Percentiles rank a stretch among this genome's conserved stretches.
These are phyloP conservation scores for Drosophila dives DNA, from an alignment of 2,888 invertebrate genomes.

Conservation along the genomic window DNA sequence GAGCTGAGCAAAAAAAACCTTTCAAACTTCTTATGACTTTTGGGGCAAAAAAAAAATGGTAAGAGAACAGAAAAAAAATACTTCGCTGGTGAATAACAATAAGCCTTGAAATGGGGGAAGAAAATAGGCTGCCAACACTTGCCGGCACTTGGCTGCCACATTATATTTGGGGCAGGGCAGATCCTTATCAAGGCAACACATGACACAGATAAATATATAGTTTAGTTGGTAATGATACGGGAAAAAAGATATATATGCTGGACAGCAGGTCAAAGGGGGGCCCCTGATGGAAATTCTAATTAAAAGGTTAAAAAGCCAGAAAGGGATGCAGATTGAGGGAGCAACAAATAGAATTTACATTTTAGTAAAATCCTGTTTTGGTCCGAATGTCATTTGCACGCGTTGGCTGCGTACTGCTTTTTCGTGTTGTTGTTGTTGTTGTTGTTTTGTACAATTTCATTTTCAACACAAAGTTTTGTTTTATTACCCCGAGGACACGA, in stretches of 20 bases:
- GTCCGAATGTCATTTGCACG: slow-evolving; percentile 72
- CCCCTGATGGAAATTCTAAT: slow-evolving; percentile 48
- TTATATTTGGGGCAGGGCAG: slow-evolving; percentile 53
- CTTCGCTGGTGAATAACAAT: slow-evolving; percentile 72
- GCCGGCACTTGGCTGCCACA: slow-evolving; percentile 32
- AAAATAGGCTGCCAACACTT: slow-evolving; percentile 30
- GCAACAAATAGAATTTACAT: slow-evolving; percentile 71
- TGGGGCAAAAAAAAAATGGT: slow-evolving; percentile 1
- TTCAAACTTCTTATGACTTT: slow-evolving; percentile 75
- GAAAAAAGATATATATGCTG: slow-evolving; percentile 11
- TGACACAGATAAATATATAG: not conserved
- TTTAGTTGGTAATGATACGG: slow-evolving; percentile 16
- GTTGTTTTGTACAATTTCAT: slow-evolving; percentile 74
- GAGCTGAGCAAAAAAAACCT: slow-evolving; percentile 65
- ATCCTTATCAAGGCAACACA: slow-evolving; percentile 45
- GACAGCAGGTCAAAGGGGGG: slow-evolving; percentile 19
- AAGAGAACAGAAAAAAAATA: slow-evolving; percentile 33
- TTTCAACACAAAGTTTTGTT: slow-evolving; percentile 80
- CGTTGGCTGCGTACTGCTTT: slow-evolving; percentile 29
- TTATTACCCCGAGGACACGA: slow-evolving; percentile 78
- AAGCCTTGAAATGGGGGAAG: slow-evolving; percentile 62
- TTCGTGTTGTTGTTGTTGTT: slow-evolving; percentile 33
- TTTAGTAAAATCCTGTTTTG: slow-evolving; percentile 71
- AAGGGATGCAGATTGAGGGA: slow-evolving; percentile 9
- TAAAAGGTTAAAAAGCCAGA: slow-evolving; percentile 45